These are phyloP conservation scores for Cotesia chilonis DNA, from an alignment of 1,140 invertebrate genomes.

Conservation along the genomic window DNA sequence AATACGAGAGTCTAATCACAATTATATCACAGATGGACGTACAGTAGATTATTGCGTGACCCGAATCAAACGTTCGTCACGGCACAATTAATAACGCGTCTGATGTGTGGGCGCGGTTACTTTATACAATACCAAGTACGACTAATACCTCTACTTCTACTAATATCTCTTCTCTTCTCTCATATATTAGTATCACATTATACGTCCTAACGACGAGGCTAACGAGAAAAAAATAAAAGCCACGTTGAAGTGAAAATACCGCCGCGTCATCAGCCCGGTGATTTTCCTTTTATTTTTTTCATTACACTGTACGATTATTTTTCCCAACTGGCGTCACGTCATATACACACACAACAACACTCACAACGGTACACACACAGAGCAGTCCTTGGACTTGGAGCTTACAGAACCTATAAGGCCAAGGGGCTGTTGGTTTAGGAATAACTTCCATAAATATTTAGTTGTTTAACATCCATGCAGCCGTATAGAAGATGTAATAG, in stretches of 20 bases:
- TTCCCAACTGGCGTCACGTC: neutral
- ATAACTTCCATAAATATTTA: conserved; percentile 18
- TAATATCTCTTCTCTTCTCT: too few relatives aligned
- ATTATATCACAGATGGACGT: conserved; percentile 19
- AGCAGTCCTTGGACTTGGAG: too few relatives aligned
- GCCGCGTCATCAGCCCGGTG: conserved; percentile 15
- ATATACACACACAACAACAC: neutral
- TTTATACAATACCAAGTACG: too few relatives aligned
- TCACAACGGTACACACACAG: too few relatives aligned
- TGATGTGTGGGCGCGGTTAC: conserved; percentile 19
- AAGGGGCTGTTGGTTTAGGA: neutral
- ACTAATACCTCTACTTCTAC: too few relatives aligned
- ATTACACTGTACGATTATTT: conserved; percentile 1
- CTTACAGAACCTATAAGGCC: too few relatives aligned
- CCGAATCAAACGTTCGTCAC: conserved; percentile 49
- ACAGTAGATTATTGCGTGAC: conserved; percentile 31
- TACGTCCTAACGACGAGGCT: conserved; percentile 41
- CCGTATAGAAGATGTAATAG: neutral
- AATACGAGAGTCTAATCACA: conserved; percentile 8
- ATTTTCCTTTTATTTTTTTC: conserved; percentile 15
- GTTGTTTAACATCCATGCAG: neutral
- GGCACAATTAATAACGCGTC: conserved; percentile 52
- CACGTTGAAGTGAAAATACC: neutral
- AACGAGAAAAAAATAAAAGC: conserved; percentile 57
- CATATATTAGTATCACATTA: conserved; percentile 31